Evolutionary conservation across 2,797 vertebrate species (phyloP), one percentile per base, ranked within the genome.

Genomic region (Lemur catta): DNA sequence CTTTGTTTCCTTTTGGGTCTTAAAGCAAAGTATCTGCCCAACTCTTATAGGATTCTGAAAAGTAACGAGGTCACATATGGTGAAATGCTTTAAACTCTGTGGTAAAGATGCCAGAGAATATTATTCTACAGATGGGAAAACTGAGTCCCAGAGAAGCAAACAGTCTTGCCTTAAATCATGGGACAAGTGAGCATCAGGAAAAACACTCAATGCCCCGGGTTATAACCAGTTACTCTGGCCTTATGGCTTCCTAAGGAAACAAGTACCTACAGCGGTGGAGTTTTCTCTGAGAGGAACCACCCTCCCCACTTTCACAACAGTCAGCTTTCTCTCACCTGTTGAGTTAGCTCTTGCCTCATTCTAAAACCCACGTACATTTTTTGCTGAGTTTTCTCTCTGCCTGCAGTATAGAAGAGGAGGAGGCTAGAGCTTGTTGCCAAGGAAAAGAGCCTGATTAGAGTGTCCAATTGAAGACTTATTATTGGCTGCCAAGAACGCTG

Each of bases 81-180:
- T 8, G 28, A 93, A 94, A 43, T 65, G 65, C 79, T 96, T 96
- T 89, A 86, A 81, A 52, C 12, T 91, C 79, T 78, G 85, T 57
- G 86, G 57, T 71, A 48, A 81, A 87, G 76, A 94, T 52, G 33
- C 84, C 94, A 93, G 85, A 95, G 63, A 92, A 69, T 43, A 67
- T 35, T 91, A 90, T 91, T 94, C 67, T 93, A 69, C 87, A 96
- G 65, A 76, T 79, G 86, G 67, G 88, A 85, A 96, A 93, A 91
- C 93, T 78, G 89, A 96, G 94, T 93, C 91, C 48, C 69, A 89
- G 82, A 76, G 79, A 96, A 80, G 46, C 52, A 72, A 76, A 63
- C n/a, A 24, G 71, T 4, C 48, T 96, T 91, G 65, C 17, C 43
- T 82, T 78, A 86, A 91, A 92, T 91, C 82, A 48, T 5, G 18